Evolutionary conservation across 2,888 invertebrate species (phyloP), one percentile per base, ranked within the genome.

Genomic region (Prenolepis imparis): DNA sequence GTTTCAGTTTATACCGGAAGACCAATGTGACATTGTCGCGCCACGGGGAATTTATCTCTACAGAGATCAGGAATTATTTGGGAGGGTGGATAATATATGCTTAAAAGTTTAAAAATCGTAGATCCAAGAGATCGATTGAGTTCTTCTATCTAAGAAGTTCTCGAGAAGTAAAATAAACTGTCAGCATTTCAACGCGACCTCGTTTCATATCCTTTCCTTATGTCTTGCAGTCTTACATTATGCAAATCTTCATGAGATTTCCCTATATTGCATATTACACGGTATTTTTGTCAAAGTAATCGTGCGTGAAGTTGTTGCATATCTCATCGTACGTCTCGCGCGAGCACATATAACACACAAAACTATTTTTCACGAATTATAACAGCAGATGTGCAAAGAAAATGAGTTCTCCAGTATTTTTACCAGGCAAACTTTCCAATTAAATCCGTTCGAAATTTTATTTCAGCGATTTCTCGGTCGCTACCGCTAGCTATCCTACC

Each of bases 231-330:
- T 28, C 41, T 78, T 70, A 59, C 21, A 68, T 78, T 78, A 78
- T 78, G 78, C 70, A 78, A 78, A 78, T 70, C 21, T 32, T 1
- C 21, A 24, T 9, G 36, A 21, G 48, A 66, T 70, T 78, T 57
- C 41, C 68, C 32, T 24, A 59, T 59, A 70, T 78, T 21, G 70
- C 36, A 44, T n/a, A 41, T 70, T 70, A 44, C 32, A 32, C 59
- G 59, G 32, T 32, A 18, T 59, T 70, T 21, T 59, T 59, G 70
- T 78, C 70, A 70, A 78, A 70, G 32, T 21, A 59, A 78, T 59
- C 44, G 57, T 9, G 55, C 28, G 24, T 44, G 12, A 67, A 67
- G 55, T 15, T 1, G 28, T 59, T 12, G 44, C 68, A 59, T 44
- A 68, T 68, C 44, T 68, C 12, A 70, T 78, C 59, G 44, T 57